These are phyloP conservation scores for Orycteropus afer DNA, from an alignment of 2,113 vertebrate species.

Conservation along the genomic window DNA sequence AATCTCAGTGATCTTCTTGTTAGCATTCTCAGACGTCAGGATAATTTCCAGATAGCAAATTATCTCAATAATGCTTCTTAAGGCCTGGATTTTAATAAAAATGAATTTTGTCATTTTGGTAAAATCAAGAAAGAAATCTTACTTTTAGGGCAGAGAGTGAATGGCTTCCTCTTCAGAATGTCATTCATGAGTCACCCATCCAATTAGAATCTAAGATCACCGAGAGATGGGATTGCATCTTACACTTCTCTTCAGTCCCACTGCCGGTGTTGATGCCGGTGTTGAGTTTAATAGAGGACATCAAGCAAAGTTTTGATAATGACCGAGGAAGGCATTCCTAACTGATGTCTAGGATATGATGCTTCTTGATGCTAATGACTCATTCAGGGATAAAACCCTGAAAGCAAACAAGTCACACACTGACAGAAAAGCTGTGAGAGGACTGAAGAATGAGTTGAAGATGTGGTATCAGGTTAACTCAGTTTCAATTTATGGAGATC, in stretches of 20 bases:
- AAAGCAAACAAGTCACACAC: not conserved
- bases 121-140: slow-evolving; percentile 25
- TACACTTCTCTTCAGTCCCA: not conserved
- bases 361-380: not conserved
- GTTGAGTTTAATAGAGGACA: not conserved
- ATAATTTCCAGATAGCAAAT: slow-evolving; percentile 20
- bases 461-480: not conserved
- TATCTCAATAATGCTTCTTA: slow-evolving; percentile 9
- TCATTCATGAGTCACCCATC: not conserved
- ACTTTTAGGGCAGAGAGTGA: slow-evolving; percentile 36
- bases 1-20: not conserved
- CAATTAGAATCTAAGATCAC: not conserved
- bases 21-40: slow-evolving; percentile 1
- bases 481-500: not conserved
- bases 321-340: not conserved
- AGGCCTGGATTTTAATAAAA: slow-evolving; percentile 16
- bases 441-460: not conserved
- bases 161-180: not conserved
- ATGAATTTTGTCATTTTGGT: slow-evolving; percentile 6
- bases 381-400: not conserved
- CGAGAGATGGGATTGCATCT: not conserved
- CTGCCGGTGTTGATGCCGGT: no score
- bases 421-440: not conserved
- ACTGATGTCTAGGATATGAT: not conserved
- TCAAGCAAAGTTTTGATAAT: not conserved